These are phyloP conservation scores for Catocala sponsa DNA, from an alignment of 2,888 invertebrate genomes.

Conservation along the genomic window DNA sequence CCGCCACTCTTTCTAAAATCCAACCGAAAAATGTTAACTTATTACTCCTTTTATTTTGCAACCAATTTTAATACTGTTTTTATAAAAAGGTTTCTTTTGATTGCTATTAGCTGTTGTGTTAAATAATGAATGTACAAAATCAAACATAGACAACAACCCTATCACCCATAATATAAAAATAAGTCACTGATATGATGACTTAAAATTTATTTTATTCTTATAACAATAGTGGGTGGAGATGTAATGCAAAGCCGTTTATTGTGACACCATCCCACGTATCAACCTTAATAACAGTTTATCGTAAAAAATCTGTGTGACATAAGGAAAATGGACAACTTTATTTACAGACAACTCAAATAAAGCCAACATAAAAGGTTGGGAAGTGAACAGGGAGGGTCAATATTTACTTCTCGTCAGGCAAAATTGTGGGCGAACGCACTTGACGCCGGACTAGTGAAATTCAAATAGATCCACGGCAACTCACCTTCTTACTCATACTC, in stretches of 20 bases:
- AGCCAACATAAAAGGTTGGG: slow-evolving; percentile 64
- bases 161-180: background rate
- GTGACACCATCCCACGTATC: slow-evolving; percentile 26
- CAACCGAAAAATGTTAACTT: too few species aligned
- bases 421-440: slow-evolving; percentile 69
- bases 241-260: slow-evolving; percentile 31
- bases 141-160: too few species aligned
- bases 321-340: slow-evolving; percentile 54
- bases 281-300: slow-evolving; percentile 42
- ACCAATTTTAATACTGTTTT: too few species aligned
- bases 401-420: slow-evolving; percentile 81
- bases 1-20: too few species aligned
- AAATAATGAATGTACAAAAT: too few species aligned
- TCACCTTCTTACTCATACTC: slow-evolving; percentile 9
- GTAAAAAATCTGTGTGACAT: slow-evolving; percentile 38
- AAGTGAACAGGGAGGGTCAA: slow-evolving; percentile 69
- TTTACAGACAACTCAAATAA: slow-evolving; percentile 57
- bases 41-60: too few species aligned
- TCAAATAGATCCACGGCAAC: slow-evolving; percentile 68
- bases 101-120: too few species aligned
- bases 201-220: slow-evolving; percentile 18
- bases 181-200: slow-evolving; percentile 27
- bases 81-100: too few species aligned
- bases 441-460: slow-evolving; percentile 71
- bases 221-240: slow-evolving; percentile 1